phyloP scores from a whole-genome alignment of 2,888 invertebrate species.

The Rhagonycha fulva region DNA sequence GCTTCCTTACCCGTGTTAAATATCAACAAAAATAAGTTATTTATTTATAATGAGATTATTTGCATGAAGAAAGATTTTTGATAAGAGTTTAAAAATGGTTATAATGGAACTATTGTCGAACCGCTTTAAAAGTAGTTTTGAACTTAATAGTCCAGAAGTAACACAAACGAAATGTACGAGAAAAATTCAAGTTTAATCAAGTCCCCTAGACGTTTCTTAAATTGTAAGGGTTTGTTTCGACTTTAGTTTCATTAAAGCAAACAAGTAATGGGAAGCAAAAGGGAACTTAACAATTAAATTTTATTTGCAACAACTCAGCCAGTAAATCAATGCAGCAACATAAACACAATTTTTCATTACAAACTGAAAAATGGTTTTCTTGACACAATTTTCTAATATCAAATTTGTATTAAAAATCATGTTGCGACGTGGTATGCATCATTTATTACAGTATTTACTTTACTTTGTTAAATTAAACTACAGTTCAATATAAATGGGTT shows the following conservation, averaged over 20 bases:
- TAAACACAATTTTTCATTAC: not conserved
- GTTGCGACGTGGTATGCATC: conserved; percentile 6
- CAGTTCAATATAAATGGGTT: not conserved
- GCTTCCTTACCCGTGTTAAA: not conserved
- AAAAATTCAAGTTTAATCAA: not conserved
- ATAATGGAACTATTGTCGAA: not conserved
- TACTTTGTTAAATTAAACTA: not conserved
- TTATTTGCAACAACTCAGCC: not conserved
- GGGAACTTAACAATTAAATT: not conserved
- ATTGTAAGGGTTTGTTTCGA: not conserved
- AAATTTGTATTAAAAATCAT: conserved; percentile 19
- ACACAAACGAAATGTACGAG: not conserved
- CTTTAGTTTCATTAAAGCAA: not conserved
- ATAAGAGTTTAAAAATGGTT: not conserved
- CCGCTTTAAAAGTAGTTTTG: not conserved
- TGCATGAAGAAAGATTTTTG: not conserved
- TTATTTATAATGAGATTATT: not conserved
- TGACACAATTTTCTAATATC: conserved; percentile 14
- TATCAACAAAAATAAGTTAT: not conserved
- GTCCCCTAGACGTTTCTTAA: not conserved
- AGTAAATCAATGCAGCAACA: not conserved
- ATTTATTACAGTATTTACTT: conserved; percentile 4
- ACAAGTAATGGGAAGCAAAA: not conserved
- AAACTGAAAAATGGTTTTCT: conserved; percentile 17
- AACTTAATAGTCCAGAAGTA: not conserved